Conservation (phyloP, 2,113 vertebrate genomes). For the Heliornis fulica region DNA sequence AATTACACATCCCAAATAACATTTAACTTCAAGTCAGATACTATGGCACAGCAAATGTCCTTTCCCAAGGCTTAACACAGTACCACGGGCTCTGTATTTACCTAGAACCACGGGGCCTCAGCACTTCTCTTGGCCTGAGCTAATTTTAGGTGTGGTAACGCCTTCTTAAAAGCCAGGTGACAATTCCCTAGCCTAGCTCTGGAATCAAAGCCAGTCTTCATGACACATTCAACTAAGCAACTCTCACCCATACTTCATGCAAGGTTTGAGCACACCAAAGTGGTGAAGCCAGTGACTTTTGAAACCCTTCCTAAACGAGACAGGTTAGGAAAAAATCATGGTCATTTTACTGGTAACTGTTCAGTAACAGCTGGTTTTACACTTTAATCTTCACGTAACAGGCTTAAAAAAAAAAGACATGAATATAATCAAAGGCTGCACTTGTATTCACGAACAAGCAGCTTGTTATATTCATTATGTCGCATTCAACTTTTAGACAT, state of each 20-base stretch:
- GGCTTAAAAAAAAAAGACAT: not conserved
- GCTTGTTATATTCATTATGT: not conserved
- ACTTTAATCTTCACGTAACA: not conserved
- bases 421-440: not conserved
- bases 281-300: not conserved
- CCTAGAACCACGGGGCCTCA: not conserved
- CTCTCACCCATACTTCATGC: not conserved
- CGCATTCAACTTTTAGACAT: not conserved
- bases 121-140: not conserved
- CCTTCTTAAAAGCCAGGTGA: not conserved
- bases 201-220: not conserved
- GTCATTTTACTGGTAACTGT: not conserved
- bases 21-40: not conserved
- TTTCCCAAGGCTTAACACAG: not conserved
- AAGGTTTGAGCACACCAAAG: not conserved
- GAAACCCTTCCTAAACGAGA: not conserved
- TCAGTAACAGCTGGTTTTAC: not conserved
- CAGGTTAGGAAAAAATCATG: not conserved
- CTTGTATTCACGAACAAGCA: not conserved
- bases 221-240: not conserved
- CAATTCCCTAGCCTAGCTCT: not conserved
- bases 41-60: not conserved
- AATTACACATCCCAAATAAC: not conserved
- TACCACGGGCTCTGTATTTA: not conserved
- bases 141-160: not conserved